A percentile compares a stretch with the other conserved stretches of the same genome.
phyloP scores from a whole-genome alignment of 2,113 vertebrate species.

The Actinemys pallida region DNA sequence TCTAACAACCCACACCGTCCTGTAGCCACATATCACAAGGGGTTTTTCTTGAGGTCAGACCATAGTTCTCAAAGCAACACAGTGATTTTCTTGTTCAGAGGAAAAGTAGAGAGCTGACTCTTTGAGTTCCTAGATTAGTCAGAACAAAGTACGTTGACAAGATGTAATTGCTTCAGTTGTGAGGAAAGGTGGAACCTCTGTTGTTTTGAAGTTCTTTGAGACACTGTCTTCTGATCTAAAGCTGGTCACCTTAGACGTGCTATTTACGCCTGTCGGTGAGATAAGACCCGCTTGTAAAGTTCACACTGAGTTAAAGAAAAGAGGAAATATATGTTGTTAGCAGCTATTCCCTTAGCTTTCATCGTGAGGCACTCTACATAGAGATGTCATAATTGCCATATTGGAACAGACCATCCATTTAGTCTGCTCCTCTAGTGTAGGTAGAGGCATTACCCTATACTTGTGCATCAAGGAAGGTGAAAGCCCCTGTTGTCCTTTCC shows the following conservation, averaged over 20 bases:
- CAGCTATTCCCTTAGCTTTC: neutral
- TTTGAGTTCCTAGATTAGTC: slow-evolving; percentile 64
- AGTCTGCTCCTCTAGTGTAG: neutral
- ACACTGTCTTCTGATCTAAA: slow-evolving; percentile 36
- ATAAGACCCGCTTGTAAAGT: neutral
- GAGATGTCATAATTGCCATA: neutral
- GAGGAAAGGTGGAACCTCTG: slow-evolving; percentile 34
- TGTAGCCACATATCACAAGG: slow-evolving; percentile 25
- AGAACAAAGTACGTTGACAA: slow-evolving; percentile 50
- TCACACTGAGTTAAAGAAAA: neutral
- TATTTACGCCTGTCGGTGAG: slow-evolving; percentile 27
- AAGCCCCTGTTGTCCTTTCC: fast-evolving
- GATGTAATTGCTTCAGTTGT: slow-evolving; percentile 44
- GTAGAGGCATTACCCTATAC: fast-evolving
- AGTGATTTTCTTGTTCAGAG: slow-evolving; percentile 45
- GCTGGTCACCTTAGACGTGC: neutral
- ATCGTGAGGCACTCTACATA: neutral
- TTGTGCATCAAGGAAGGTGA: neutral
- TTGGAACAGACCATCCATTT: fast-evolving
- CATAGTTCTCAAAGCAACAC: slow-evolving; percentile 7
- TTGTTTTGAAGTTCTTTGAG: slow-evolving; percentile 48
- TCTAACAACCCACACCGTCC: neutral
- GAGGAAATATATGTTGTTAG: neutral
- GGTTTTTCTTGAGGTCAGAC: neutral
- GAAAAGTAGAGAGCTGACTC: slow-evolving; percentile 27